Evolutionary conservation across 2,888 invertebrate genomes (phyloP).

Genomic region (Leptarthrus brevirostris): DNA sequence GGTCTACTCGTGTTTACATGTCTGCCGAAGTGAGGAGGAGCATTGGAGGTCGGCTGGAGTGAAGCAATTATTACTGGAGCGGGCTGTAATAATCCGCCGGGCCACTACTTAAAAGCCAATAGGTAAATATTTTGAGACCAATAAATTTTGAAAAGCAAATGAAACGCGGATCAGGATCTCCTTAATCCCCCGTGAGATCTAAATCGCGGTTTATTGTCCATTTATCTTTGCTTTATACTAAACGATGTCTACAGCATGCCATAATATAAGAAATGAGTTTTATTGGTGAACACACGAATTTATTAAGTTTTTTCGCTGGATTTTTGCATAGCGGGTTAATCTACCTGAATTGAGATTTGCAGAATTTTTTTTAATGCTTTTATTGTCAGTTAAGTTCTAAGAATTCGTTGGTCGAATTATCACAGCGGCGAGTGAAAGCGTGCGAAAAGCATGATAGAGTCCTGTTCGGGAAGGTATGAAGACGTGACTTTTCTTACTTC

Average conservation of each 20-base stretch:
- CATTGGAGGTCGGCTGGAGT: neutral
- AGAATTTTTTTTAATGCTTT: too few relatives aligned
- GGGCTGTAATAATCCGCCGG: neutral
- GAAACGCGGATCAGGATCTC: neutral
- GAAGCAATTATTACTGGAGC: neutral
- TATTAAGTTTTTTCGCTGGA: neutral
- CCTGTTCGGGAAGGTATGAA: too few relatives aligned
- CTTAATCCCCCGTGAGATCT: neutral
- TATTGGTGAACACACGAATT: neutral
- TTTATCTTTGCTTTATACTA: conserved; percentile 24
- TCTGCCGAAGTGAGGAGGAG: conserved; percentile 8
- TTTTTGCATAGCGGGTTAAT: neutral
- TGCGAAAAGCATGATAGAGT: too few relatives aligned
- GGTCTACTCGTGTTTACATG: conserved; percentile 54
- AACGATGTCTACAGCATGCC: conserved; percentile 17
- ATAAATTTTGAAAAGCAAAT: conserved; percentile 10
- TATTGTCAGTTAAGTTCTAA: too few relatives aligned
- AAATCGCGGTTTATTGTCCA: conserved; percentile 10
- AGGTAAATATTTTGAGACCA: conserved; percentile 31
- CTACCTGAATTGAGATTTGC: too few relatives aligned
- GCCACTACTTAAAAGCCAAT: neutral
- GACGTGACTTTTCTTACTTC: too few relatives aligned
- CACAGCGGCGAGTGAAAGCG: too few relatives aligned
- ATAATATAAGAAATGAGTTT: conserved; percentile 15
- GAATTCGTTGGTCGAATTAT: too few relatives aligned